Evolutionary conservation across 2,888 invertebrate species (phyloP).

Genomic region (Cybosia mesomella): DNA sequence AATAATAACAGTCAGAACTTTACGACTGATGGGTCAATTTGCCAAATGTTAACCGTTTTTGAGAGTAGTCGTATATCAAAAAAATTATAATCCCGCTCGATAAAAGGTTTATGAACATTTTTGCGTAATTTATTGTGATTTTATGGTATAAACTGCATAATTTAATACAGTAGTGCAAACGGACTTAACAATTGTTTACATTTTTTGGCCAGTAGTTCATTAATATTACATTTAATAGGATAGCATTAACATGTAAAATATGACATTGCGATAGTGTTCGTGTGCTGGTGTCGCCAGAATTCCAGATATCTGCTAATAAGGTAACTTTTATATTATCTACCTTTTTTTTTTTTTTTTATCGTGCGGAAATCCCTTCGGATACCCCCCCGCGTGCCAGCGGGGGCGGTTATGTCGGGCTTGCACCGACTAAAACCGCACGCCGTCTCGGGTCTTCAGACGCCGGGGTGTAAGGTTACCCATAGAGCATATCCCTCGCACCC

Average conservation of each 20-base stretch:
- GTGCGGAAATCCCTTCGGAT: too few relatives aligned
- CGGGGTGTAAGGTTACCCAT: too few relatives aligned
- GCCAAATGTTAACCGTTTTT: slow-evolving; percentile 5
- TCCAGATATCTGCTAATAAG: neutral
- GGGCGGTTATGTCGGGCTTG: too few relatives aligned
- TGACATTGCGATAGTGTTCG: neutral
- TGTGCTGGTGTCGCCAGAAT: neutral
- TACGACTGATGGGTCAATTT: slow-evolving; percentile 30
- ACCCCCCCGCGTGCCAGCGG: too few relatives aligned
- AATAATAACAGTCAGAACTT: slow-evolving; percentile 29
- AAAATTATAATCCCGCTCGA: neutral
- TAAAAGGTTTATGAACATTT: neutral
- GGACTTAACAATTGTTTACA: neutral
- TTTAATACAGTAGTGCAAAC: neutral
- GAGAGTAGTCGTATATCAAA: neutral
- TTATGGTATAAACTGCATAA: neutral
- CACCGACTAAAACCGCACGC: too few relatives aligned
- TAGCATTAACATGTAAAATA: neutral
- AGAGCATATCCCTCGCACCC: too few relatives aligned
- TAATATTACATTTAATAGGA: neutral
- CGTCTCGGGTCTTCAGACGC: too few relatives aligned
- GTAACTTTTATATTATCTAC: neutral
- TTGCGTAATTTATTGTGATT: neutral
- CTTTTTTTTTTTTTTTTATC: too few relatives aligned
- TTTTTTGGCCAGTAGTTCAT: neutral